Base-by-base conservation (phyloP, 2,888 invertebrate species). In the Crossocerus cetratus region DNA sequence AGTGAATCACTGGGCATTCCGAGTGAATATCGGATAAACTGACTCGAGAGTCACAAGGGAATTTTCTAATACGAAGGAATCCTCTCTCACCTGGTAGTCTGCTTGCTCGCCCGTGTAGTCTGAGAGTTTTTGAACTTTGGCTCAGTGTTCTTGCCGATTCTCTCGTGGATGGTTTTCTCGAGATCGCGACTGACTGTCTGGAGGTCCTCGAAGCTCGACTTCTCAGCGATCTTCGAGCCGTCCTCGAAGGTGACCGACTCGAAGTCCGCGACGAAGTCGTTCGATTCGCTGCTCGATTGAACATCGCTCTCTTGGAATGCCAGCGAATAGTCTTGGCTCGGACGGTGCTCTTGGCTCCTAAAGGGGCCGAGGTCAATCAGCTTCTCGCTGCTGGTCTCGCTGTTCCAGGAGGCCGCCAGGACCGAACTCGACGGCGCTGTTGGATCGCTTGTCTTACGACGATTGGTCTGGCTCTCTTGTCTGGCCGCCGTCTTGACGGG, bases 341-440 rank as follows among this genome's bases (percentile, higher is more conserved):
- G 14, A 0, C 8, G 5, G 8, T 64, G 56, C 11, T 66, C 62
- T 13, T 69, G 69, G 4, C 43, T 2, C 14, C 67, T 45, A 45
- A 64, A 76, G 3, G 78, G 73, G 13, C 81, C 84, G 11, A 88
- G 77, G 62, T 88, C 86, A 64, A 87, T 87, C 61, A 87, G 69
- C 62, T 86, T 85, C 54, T 81, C 77, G 69, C 62, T 65, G 21
- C 42, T 61, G 8, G 86, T 82, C 70, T 87, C 78, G n/a, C 4
- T 57, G 2, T 21, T 57, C 77, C 79, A 74, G 2, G 64, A 60
- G 14, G 69, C 11, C 2, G 72, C 4, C 0, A 69, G 43, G n/a
- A 69, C 45, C 58, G 71, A 18, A 5, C 63, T 54, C 0, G 74
- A 8, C 5, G 90, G 91, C 0, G 91, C 92, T 0, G 92, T 91